A percentile compares a stretch with the other conserved stretches of the same genome.
Conservation (phyloP, 2,797 vertebrate genomes). For the Rhabdophis nuchalis region DNA sequence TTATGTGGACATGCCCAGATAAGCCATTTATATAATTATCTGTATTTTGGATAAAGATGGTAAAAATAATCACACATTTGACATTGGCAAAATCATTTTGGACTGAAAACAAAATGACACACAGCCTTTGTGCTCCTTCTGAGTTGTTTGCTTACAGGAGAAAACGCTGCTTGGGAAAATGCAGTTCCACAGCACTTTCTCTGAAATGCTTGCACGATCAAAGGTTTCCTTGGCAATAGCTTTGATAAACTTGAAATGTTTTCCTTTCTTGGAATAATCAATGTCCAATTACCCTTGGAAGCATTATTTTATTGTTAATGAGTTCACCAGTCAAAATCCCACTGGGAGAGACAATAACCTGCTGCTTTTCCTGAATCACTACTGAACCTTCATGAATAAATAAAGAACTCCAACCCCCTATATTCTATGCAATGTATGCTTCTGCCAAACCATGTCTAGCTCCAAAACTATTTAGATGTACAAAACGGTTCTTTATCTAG, state of each 20-base stretch:
- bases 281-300: conserved; percentile 20
- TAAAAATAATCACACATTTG: not conserved
- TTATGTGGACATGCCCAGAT: not conserved
- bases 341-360: not conserved
- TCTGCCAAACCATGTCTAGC: not conserved
- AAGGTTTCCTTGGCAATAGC: conserved; percentile 20
- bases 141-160: not conserved
- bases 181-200: conserved; percentile 1
- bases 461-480: not conserved
- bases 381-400: not conserved
- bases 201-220: conserved; percentile 18
- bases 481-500: not conserved
- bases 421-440: not conserved
- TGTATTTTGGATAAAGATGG: not conserved
- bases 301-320: conserved; percentile 12
- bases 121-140: not conserved
- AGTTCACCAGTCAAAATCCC: conserved; percentile 1
- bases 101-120: conserved; percentile 1
- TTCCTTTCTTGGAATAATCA: conserved; percentile 8
- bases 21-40: not conserved
- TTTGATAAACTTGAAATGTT: conserved; percentile 20
- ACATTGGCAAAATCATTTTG: not conserved
- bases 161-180: not conserved
- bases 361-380: not conserved
- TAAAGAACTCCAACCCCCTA: not conserved